Percentiles rank a stretch among this genome's conserved stretches.
phyloP scores from a whole-genome alignment of 2,888 invertebrate species.

The Chaetoderma sp. region DNA sequence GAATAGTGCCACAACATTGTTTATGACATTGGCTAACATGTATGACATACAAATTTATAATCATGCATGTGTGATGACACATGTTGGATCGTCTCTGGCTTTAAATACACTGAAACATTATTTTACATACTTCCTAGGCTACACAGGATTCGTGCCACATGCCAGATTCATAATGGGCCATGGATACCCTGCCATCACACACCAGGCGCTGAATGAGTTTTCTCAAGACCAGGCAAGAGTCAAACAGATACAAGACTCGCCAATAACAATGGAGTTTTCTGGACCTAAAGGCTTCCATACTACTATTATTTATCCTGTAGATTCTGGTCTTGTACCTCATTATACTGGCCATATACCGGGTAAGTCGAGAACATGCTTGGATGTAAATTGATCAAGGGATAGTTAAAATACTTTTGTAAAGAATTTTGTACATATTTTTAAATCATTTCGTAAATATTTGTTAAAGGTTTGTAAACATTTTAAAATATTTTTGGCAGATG shows the following conservation, averaged over 20 bases:
- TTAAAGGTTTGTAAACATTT: too few relatives aligned
- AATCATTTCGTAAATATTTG: too few relatives aligned
- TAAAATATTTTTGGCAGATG: too few relatives aligned
- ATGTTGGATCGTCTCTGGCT: too few relatives aligned
- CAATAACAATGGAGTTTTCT: slow-evolving; percentile 39
- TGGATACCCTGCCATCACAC: slow-evolving; percentile 61
- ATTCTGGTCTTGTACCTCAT: slow-evolving; percentile 57
- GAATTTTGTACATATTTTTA: too few relatives aligned
- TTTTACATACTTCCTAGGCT: slow-evolving; percentile 49
- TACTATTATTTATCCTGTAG: slow-evolving; percentile 52
- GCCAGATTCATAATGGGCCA: slow-evolving; percentile 51
- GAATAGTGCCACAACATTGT: too few relatives aligned
- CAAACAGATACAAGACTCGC: slow-evolving; percentile 32
- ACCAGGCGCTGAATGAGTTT: slow-evolving; percentile 59
- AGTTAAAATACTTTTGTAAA: too few relatives aligned
- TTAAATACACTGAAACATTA: too few relatives aligned
- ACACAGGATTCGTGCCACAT: slow-evolving; percentile 61
- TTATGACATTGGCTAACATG: too few relatives aligned
- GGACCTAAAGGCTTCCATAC: slow-evolving; percentile 31
- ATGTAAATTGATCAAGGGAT: too few relatives aligned
- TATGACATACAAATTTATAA: too few relatives aligned
- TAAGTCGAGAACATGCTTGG: slow-evolving; percentile 35
- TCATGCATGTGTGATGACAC: too few relatives aligned
- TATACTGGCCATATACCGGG: slow-evolving; percentile 65
- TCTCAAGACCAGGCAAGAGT: slow-evolving; percentile 44